A percentile compares a stretch with the other conserved stretches of the same genome.
phyloP scores from a whole-genome alignment of 2,113 vertebrate species.

The Heterocephalus glaber region DNA sequence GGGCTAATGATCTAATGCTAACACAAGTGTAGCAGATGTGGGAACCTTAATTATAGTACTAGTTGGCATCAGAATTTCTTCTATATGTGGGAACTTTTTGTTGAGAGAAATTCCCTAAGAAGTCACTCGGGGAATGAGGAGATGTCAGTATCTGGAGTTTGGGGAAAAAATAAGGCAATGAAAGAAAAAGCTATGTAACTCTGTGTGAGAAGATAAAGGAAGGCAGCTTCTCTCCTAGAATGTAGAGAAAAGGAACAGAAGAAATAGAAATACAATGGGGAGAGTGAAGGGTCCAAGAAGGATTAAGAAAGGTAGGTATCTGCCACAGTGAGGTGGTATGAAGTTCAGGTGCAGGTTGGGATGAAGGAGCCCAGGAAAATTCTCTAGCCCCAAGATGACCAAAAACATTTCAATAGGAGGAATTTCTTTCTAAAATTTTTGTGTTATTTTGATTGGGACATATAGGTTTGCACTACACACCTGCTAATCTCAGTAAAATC shows the following conservation, averaged over 20 bases:
- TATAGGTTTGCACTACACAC: neutral
- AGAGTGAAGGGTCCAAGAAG: neutral
- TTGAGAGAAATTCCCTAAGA: conserved; percentile 18
- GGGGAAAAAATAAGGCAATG: neutral
- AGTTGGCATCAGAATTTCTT: neutral
- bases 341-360: no score
- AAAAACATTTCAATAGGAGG: neutral
- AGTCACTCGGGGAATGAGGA: neutral
- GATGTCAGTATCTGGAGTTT: neutral
- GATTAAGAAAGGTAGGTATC: neutral
- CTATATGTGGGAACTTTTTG: neutral
- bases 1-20: neutral
- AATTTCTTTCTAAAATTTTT: neutral
- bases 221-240: neutral
- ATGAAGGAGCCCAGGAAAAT: neutral
- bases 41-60: conserved; percentile 10
- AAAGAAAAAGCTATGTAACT: neutral
- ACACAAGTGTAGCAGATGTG: neutral
- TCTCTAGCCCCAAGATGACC: no score
- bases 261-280: neutral
- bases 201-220: neutral
- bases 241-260: neutral
- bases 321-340: neutral
- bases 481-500: neutral
- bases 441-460: neutral